Evolutionary conservation across 2,797 vertebrate species (phyloP).

Genomic region (Girardinus metallicus): DNA sequence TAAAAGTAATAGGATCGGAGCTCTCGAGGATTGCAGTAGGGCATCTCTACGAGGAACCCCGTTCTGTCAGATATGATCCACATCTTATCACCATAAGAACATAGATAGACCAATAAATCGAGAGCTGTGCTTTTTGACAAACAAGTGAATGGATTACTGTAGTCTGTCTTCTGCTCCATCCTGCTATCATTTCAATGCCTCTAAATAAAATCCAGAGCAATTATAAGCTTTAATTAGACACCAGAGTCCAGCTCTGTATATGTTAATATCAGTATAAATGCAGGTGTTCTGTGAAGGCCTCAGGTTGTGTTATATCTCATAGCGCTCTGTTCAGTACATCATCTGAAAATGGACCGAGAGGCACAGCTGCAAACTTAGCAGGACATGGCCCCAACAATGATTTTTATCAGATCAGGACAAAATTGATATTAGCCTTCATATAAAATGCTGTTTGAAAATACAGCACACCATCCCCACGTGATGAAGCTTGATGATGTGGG

Average conservation of each 20-base stretch:
- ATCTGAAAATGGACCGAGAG: neutral
- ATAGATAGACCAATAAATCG: neutral
- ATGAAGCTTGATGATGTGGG: neutral
- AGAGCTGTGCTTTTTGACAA: neutral
- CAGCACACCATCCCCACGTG: neutral
- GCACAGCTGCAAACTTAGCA: neutral
- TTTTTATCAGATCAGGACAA: neutral
- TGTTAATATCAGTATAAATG: neutral
- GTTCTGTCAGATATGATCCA: neutral
- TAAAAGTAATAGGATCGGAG: neutral
- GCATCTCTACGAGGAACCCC: neutral
- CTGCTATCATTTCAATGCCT: neutral
- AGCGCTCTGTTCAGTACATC: neutral
- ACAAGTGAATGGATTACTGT: neutral
- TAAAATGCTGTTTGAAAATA: neutral
- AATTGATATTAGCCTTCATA: neutral
- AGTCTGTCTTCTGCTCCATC: neutral
- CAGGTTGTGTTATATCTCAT: neutral
- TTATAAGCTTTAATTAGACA: neutral
- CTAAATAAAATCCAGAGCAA: neutral
- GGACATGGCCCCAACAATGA: neutral
- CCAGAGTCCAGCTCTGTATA: neutral
- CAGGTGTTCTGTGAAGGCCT: neutral
- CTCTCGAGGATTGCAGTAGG: neutral
- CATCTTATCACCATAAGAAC: neutral